These are phyloP conservation scores for Ellobium chinense DNA, from an alignment of 2,888 invertebrate species.

Conservation along the genomic window DNA sequence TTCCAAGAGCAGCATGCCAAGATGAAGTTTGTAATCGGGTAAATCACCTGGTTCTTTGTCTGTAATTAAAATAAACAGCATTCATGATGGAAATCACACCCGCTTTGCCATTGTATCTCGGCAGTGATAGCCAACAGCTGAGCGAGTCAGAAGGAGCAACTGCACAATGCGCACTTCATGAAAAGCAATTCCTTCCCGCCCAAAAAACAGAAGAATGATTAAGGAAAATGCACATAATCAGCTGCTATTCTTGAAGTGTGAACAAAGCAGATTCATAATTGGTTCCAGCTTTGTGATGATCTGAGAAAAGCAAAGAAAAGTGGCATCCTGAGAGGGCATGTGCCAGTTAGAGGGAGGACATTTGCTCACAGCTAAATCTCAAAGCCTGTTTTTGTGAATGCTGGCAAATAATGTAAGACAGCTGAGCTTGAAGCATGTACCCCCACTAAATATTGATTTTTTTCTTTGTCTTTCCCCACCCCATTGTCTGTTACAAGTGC, in stretches of 20 bases:
- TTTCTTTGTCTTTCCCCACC: slow-evolving; percentile 74
- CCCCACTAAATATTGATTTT: slow-evolving; percentile 70
- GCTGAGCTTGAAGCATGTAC: slow-evolving; percentile 66
- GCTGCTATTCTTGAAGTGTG: slow-evolving; percentile 56
- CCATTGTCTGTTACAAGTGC: slow-evolving; percentile 71
- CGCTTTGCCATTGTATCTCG: slow-evolving; percentile 22
- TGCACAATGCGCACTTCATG: slow-evolving; percentile 30
- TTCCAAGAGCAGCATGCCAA: slow-evolving; percentile 9
- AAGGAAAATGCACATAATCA: slow-evolving; percentile 54
- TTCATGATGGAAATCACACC: slow-evolving; percentile 14
- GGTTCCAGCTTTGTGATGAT: slow-evolving; percentile 57
- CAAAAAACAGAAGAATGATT: slow-evolving; percentile 35
- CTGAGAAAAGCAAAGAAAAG: slow-evolving; percentile 44
- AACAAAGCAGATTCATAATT: slow-evolving; percentile 64
- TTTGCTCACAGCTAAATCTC: slow-evolving; percentile 46
- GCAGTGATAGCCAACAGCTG: slow-evolving; percentile 32
- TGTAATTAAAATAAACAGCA: slow-evolving; percentile 41
- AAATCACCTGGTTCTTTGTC: slow-evolving; percentile 46
- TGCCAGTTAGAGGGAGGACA: slow-evolving; percentile 36
- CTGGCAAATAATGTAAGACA: slow-evolving; percentile 61
- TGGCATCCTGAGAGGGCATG: slow-evolving; percentile 24
- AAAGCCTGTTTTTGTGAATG: slow-evolving; percentile 54
- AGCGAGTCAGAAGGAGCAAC: slow-evolving; percentile 15
- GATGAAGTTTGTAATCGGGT: slow-evolving; percentile 35
- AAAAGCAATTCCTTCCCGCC: slow-evolving; percentile 17